Evolutionary conservation across 2,888 invertebrate genomes (phyloP).

Genomic region (Cyclophora albipunctata): DNA sequence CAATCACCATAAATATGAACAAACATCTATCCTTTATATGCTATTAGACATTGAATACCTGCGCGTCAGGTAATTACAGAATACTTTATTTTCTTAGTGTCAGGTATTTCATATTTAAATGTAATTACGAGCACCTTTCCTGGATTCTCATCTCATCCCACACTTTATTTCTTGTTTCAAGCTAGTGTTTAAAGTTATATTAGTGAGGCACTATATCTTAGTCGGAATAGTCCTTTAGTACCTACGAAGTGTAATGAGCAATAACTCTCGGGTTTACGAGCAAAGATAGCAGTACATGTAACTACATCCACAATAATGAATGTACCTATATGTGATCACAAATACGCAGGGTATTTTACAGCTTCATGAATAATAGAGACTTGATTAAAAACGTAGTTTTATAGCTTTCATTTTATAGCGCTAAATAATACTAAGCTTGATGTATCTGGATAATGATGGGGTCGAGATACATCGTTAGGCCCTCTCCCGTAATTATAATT

Average conservation of each 20-base stretch:
- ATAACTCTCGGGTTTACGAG: slow-evolving; percentile 28
- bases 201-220: slow-evolving; percentile 20
- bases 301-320: slow-evolving; percentile 11
- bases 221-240: slow-evolving; percentile 20
- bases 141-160: not conserved
- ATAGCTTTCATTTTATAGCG: slow-evolving; percentile 39
- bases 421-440: slow-evolving; percentile 35
- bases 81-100: not conserved
- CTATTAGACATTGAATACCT: too few species aligned
- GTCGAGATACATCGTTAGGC: slow-evolving; percentile 34
- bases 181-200: slow-evolving; percentile 16
- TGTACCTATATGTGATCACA: slow-evolving; percentile 7
- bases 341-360: slow-evolving; percentile 17
- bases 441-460: slow-evolving; percentile 34
- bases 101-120: not conserved
- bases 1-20: too few species aligned
- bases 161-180: slow-evolving; percentile 12
- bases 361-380: slow-evolving; percentile 24
- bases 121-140: not conserved
- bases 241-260: slow-evolving; percentile 24
- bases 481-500: slow-evolving; percentile 31
- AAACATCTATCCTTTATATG: too few species aligned
- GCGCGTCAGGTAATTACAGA: too few species aligned
- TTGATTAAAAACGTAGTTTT: slow-evolving; percentile 37
- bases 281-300: slow-evolving; percentile 18